phyloP scores from a whole-genome alignment of 2,113 vertebrate species.

The Pteropus alecto region DNA sequence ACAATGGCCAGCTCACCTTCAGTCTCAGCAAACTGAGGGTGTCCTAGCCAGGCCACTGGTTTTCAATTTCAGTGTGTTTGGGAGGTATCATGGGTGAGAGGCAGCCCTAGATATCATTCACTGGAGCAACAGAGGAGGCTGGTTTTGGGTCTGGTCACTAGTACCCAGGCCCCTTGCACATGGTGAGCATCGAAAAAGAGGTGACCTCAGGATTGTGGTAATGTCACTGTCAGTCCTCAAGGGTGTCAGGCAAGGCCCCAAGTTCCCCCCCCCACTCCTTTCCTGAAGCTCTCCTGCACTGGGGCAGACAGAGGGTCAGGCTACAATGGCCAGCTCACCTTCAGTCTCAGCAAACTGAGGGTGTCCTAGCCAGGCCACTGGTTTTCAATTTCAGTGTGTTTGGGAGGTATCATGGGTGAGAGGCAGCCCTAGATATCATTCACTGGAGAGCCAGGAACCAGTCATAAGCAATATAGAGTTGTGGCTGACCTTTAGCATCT shows the following conservation, averaged over 20 bases:
- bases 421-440: too few species aligned
- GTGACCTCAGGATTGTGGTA: too few species aligned
- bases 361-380: not conserved
- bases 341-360: not conserved
- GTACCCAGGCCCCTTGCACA: not conserved
- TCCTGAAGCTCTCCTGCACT: not conserved
- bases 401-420: not conserved
- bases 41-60: not conserved
- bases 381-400: not conserved
- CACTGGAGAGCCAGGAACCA: not conserved
- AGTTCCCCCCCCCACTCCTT: not conserved
- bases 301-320: too few species aligned
- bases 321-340: not conserved
- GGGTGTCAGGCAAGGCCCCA: not conserved
- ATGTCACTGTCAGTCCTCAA: not conserved
- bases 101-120: too few species aligned
- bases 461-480: not conserved
- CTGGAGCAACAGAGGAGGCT: not conserved
- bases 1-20: not conserved
- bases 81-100: too few species aligned
- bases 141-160: not conserved
- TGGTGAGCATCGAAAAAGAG: not conserved
- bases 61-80: not conserved
- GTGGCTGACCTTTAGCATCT: not conserved
- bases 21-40: not conserved